Percentiles rank a stretch among this genome's conserved stretches.
These are phyloP conservation scores for Phylloscopus whistleri DNA, from an alignment of 2,113 vertebrate species.

Conservation along the genomic window DNA sequence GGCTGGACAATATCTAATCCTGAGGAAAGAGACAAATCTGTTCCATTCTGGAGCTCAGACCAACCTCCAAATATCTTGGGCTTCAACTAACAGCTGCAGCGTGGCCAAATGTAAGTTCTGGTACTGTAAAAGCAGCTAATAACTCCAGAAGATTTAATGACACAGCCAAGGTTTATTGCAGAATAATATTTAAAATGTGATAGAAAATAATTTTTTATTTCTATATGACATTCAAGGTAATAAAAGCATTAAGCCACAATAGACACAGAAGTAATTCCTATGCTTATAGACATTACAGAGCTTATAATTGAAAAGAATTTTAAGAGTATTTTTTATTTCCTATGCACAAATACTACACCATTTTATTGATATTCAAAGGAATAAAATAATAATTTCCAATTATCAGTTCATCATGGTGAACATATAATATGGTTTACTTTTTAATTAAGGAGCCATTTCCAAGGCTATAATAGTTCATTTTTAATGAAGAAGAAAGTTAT, in stretches of 20 bases:
- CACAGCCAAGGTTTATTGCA: slow-evolving; percentile 16
- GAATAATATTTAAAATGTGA: slow-evolving; percentile 30
- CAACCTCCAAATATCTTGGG: background rate
- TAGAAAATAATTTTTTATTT: background rate
- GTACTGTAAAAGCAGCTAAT: background rate
- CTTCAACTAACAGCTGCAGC: background rate
- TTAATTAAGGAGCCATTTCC: slow-evolving; percentile 60
- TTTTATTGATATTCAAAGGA: slow-evolving; percentile 32
- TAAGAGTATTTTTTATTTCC: background rate
- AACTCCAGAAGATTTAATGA: background rate
- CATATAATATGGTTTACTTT: slow-evolving; percentile 33
- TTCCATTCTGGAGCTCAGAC: background rate
- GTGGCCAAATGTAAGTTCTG: background rate
- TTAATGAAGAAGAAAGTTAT: slow-evolving; percentile 39
- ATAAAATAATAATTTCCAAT: slow-evolving; percentile 58
- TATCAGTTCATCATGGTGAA: slow-evolving; percentile 42
- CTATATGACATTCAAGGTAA: background rate
- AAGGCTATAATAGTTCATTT: slow-evolving; percentile 43
- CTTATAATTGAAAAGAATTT: background rate
- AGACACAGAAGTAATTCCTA: background rate
- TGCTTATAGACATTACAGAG: background rate
- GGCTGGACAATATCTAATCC: background rate
- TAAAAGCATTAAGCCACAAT: slow-evolving; percentile 21
- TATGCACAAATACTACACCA: background rate
- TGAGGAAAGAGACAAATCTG: background rate